Percentiles rank a stretch among this genome's conserved stretches.
Evolutionary conservation across 2,888 invertebrate species (phyloP).

Genomic region (Lepetodrilus schrolli): DNA sequence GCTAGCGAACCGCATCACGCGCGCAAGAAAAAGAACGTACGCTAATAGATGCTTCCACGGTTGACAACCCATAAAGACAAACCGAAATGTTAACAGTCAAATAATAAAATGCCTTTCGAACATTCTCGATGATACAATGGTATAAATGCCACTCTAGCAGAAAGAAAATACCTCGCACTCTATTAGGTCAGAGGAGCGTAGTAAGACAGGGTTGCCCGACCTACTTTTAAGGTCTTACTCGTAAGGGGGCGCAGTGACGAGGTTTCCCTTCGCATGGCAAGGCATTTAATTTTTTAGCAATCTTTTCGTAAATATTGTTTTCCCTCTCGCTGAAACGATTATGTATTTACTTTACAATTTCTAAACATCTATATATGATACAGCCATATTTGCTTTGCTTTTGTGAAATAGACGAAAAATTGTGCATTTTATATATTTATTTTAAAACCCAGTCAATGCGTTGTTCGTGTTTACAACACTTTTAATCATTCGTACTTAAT

Average conservation of each 20-base stretch:
- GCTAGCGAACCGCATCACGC: slow-evolving; percentile 24
- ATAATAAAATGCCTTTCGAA: neutral
- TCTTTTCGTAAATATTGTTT: neutral
- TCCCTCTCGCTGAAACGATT: neutral
- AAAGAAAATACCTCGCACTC: slow-evolving; percentile 29
- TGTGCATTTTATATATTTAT: no score
- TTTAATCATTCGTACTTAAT: no score
- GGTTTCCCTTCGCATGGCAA: slow-evolving; percentile 29
- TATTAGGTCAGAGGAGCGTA: slow-evolving; percentile 38
- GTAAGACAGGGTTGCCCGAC: slow-evolving; percentile 43
- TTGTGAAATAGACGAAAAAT: neutral
- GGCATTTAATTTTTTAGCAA: slow-evolving; percentile 28
- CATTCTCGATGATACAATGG: neutral
- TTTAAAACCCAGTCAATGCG: neutral
- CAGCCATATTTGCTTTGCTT: neutral
- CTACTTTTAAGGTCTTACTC: slow-evolving; percentile 39
- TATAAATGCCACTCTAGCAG: neutral
- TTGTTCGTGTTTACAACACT: no score
- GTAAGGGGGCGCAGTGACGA: slow-evolving; percentile 25
- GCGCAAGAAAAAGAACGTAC: slow-evolving; percentile 18
- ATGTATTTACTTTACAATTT: neutral
- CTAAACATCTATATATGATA: neutral
- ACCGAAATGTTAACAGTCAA: neutral
- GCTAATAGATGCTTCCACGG: neutral
- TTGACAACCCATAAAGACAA: neutral